phyloP scores from a whole-genome alignment of 2,113 vertebrate genomes.

The Lipotes vexillifer region DNA sequence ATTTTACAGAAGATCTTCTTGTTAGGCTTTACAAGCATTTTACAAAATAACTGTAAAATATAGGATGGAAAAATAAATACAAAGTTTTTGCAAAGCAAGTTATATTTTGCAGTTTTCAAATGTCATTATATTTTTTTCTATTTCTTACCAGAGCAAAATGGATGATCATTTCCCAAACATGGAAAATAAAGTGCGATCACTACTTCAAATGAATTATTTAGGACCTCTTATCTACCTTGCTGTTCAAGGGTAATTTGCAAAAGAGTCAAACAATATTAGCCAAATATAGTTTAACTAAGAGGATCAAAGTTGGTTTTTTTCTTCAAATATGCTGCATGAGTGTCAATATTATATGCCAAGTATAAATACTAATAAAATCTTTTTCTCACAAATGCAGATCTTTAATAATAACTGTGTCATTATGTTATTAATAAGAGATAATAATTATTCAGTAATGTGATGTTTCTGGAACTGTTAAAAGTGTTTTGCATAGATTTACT shows the following conservation, averaged over 20 bases:
- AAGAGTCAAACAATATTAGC: not conserved
- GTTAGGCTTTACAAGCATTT: not conserved
- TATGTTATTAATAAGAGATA: not conserved
- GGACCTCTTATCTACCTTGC: not conserved
- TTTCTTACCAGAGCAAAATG: not conserved
- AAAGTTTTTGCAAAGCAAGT: not conserved
- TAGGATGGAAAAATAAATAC: not conserved
- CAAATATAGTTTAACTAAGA: not conserved
- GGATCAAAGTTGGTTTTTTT: not conserved
- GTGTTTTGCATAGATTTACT: not conserved
- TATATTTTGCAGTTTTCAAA: not conserved
- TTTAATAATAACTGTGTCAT: not conserved
- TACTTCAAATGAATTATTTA: not conserved
- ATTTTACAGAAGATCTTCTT: not conserved
- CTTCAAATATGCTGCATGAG: not conserved
- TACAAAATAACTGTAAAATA: not conserved
- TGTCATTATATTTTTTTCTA: not conserved
- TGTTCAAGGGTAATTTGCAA: not conserved
- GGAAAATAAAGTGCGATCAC: not conserved
- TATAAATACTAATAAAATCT: not conserved
- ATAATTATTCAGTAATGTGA: not conserved
- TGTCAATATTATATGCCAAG: not conserved
- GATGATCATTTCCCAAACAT: not conserved
- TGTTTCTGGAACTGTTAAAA: not conserved
- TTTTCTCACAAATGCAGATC: not conserved